Evolutionary conservation across 1,140 invertebrate species (phyloP), one percentile per base, ranked within the genome.

Genomic region (Scylla paramamosain): DNA sequence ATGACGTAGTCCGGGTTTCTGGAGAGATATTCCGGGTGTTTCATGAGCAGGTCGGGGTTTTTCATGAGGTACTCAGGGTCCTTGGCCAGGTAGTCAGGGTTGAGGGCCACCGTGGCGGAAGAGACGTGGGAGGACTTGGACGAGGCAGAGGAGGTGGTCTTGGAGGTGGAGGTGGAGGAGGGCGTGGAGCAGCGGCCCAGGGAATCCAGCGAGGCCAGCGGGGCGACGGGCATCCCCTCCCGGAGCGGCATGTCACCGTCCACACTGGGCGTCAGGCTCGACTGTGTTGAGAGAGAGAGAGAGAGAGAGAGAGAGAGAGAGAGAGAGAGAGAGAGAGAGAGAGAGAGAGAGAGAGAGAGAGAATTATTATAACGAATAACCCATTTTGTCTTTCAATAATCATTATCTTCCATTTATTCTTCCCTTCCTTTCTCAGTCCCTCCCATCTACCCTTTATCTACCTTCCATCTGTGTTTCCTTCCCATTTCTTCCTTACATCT

Each of bases 121-220:
- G 92, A 93, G 83, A 39, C 45, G 0, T 46, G 92, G 4, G 92
- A 93, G 45, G 45, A 87, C 16, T 82, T n/a, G 32, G 92, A 93
- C 25, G 89, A 91, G 39, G 28, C 29, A 52, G 90, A 25, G 28
- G 92, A 46, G 45, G 46, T 93, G 45, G 92, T 52, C 45, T n/a
- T 31, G 20, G 25, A 52, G 46, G 92, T 93, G 83, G 39, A 93
- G 92, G 82, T 87, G 92, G 92, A 93, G 92, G 92, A 93, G 46
- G 92, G 92, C 83, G 92, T 93, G 46, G 92, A 87, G 92, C 92
- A 93, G 39, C 90, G n/a, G 3, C 90, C 90, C 28, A 91, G 90
- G 28, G 90, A 91, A 52, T 83, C 77, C 32, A 48, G 52, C 2
- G 92, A 93, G 45, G 92, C 92, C 83, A 93, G 25, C n/a, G 92